These are phyloP conservation scores for Orycteropus afer DNA, from an alignment of 2,113 vertebrate species.

Conservation along the genomic window DNA sequence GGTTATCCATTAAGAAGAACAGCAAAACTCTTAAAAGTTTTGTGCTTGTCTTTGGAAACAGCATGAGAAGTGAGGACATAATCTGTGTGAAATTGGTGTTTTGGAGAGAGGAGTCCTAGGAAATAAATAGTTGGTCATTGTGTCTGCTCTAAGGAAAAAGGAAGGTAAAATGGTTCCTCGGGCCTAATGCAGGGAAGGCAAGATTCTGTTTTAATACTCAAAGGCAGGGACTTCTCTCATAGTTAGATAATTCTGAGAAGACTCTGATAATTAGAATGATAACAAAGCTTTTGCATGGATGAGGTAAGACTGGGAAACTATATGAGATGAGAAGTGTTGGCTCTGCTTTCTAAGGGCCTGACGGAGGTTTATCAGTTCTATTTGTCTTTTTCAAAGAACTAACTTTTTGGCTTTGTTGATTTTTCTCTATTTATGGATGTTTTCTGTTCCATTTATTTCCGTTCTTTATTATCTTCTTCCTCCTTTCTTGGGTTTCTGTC, in stretches of 20 bases:
- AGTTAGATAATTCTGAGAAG: too few relatives aligned
- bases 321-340: neutral
- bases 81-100: neutral
- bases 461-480: too few relatives aligned
- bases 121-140: neutral
- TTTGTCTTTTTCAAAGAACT: neutral
- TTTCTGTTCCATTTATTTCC: neutral
- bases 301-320: too few relatives aligned
- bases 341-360: neutral
- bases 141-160: neutral
- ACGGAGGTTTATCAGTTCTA: neutral
- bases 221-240: too few relatives aligned
- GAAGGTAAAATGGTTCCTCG: neutral
- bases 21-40: neutral
- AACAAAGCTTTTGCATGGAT: too few relatives aligned
- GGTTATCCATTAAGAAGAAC: neutral
- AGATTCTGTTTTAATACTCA: neutral
- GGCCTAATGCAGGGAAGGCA: neutral
- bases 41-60: neutral
- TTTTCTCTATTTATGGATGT: neutral
- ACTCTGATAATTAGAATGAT: too few relatives aligned
- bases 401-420: neutral
- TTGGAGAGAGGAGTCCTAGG: neutral
- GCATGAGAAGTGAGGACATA: neutral
- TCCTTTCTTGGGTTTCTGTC: too few relatives aligned